Evolutionary conservation across 2,113 vertebrate species (phyloP).

Genomic region (Mola mola): DNA sequence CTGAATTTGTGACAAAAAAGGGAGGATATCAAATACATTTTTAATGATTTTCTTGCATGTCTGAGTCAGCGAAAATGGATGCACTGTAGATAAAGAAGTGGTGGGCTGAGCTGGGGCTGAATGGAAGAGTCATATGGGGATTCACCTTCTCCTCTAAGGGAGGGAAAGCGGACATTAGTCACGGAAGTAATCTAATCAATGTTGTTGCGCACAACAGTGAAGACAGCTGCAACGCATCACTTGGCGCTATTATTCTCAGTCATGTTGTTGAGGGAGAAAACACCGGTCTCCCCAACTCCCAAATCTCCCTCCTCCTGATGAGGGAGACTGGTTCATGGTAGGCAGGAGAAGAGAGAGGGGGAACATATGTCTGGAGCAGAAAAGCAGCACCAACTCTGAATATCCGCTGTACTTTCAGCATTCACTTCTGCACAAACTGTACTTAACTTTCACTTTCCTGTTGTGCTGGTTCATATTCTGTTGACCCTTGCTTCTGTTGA

Average conservation of each 20-base stretch:
- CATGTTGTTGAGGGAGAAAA: constrained; percentile 62
- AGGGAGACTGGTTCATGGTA: constrained; percentile 18
- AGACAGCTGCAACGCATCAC: constrained; percentile 67
- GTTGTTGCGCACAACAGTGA: constrained; percentile 72
- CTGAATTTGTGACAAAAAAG: constrained; percentile 19
- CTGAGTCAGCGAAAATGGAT: constrained; percentile 43
- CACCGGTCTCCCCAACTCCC: neutral
- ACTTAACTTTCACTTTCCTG: constrained; percentile 24
- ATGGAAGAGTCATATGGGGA: constrained; percentile 76
- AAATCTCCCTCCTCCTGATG: constrained; percentile 31
- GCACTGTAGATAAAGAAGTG: constrained; percentile 54
- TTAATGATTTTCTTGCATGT: constrained; percentile 43
- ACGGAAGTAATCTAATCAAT: constrained; percentile 77
- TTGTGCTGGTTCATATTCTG: constrained; percentile 35
- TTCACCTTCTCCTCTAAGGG: constrained; percentile 70
- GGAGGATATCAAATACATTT: constrained; percentile 35
- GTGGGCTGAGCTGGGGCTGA: constrained; percentile 47
- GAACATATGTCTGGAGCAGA: neutral
- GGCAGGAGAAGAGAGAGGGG: neutral
- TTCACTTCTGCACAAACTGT: constrained; percentile 4
- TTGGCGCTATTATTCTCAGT: constrained; percentile 73
- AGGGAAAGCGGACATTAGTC: constrained; percentile 77
- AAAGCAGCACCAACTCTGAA: constrained; percentile 21
- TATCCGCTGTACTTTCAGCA: constrained; percentile 26
- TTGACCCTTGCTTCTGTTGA: constrained; percentile 25